Evolutionary conservation across 2,113 vertebrate genomes (phyloP), one percentile per base, ranked within the genome.

Genomic region (Crocuta crocuta): DNA sequence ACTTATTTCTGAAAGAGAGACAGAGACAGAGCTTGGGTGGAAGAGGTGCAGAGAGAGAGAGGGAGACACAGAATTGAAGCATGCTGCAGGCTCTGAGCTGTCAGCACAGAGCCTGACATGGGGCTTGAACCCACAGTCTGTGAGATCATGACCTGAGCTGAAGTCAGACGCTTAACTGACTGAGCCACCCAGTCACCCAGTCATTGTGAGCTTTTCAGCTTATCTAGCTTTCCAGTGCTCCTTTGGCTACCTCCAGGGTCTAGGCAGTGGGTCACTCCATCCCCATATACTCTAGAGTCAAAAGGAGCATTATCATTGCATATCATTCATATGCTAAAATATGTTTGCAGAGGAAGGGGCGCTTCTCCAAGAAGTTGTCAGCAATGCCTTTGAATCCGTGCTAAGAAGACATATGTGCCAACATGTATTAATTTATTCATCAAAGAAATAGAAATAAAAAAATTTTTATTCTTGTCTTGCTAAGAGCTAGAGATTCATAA

Each of bases 401-500:
- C 63, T 83, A 53, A 93, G 65, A 71, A 74, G 39, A 68, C 9
- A 3, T n/a, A 74, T 31, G 13, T n/a, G 84, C 13, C 6, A 82
- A 39, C 2, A 65, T 5, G 10, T 74, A 12, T 63, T 93, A 28
- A 81, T 91, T 85, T 66, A 43, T 81, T 89, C 26, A 87, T 84
- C 48, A n/a, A 63, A 43, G 26, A 87, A 39, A 82, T 88, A 39
- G 39, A 39, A 39, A 39, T 39, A 39, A 39, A 39, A 39, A 39
- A 39, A 3, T 3, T 39, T 39, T 39, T 39, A 39, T 43, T 90
- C 45, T 88, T 68, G 70, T 1, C 24, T 65, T 35, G 7, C 10
- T 39, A 53, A 95, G 16, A 76, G 33, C 65, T 95, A n/a, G 24
- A 68, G 21, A 79, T 83, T 95, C 43, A 90, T 74, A 79, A 92